These are phyloP conservation scores for Sciurus niger DNA, from an alignment of 2,113 vertebrate genomes.

Conservation along the genomic window DNA sequence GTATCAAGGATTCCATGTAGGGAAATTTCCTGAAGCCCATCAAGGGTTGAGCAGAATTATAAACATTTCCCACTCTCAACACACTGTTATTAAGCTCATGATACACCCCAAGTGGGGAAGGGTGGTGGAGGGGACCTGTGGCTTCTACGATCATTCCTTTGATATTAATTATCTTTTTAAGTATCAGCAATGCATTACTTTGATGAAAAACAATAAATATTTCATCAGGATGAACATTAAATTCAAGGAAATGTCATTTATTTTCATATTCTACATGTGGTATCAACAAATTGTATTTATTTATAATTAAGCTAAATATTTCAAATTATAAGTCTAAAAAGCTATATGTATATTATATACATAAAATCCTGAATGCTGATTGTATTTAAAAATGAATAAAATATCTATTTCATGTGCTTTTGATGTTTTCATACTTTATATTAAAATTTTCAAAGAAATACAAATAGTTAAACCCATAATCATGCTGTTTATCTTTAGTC, in stretches of 20 bases:
- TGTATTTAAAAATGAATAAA: too few relatives aligned
- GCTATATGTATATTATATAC: too few relatives aligned
- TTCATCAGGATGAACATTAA: constrained; percentile 37
- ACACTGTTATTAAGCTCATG: not conserved
- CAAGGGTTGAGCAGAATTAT: not conserved
- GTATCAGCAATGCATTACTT: not conserved
- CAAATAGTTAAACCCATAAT: too few relatives aligned
- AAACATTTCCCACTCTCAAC: not conserved
- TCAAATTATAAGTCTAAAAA: too few relatives aligned
- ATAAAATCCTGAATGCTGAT: too few relatives aligned
- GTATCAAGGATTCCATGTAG: not conserved
- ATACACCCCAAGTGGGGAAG: not conserved
- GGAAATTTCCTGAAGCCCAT: not conserved
- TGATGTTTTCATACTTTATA: too few relatives aligned
- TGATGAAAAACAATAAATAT: constrained; percentile 27
- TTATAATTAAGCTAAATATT: too few relatives aligned
- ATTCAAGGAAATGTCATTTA: not conserved
- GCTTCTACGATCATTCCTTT: not conserved
- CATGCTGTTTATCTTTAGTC: too few relatives aligned
- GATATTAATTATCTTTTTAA: not conserved
- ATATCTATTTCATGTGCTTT: too few relatives aligned
- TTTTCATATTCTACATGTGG: too few relatives aligned
- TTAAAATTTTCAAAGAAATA: too few relatives aligned
- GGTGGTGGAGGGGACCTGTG: accelerated
- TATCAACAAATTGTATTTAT: too few relatives aligned